Evolutionary conservation across 2,797 vertebrate genomes (phyloP).

Genomic region (Saxicola maurus): DNA sequence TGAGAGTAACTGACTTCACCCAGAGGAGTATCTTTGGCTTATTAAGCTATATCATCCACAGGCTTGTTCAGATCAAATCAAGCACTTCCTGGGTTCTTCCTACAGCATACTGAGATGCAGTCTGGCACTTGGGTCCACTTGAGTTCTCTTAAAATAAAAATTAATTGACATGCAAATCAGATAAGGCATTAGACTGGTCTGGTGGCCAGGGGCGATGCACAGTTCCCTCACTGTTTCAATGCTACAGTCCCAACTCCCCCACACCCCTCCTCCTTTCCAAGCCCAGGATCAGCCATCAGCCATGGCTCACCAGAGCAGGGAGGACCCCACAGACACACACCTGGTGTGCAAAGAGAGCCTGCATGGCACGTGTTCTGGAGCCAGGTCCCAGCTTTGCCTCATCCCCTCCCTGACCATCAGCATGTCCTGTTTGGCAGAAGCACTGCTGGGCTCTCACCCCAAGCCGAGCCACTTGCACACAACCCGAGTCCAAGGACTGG

Average conservation of each 20-base stretch:
- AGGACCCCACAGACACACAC: fast-evolving
- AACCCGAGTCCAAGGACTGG: fast-evolving
- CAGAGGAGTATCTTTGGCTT: neutral
- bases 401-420: too few relatives aligned
- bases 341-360: neutral
- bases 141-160: conserved; percentile 27
- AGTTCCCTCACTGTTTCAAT: neutral
- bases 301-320: neutral
- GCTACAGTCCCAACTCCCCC: neutral
- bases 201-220: neutral
- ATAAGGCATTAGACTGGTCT: neutral
- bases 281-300: neutral
- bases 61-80: neutral
- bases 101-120: neutral
- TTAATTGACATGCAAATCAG: conserved; percentile 22
- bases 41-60: neutral
- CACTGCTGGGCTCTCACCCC: neutral
- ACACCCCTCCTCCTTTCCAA: neutral
- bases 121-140: conserved; percentile 7
- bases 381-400: too few relatives aligned
- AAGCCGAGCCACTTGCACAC: neutral
- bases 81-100: neutral
- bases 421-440: too few relatives aligned
- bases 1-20: neutral
- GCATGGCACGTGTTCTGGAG: too few relatives aligned